Evolutionary conservation across 37 sponge, comb jelly and placozoan genomes (phyloP).

Genomic region (Sycon ciliatum): DNA sequence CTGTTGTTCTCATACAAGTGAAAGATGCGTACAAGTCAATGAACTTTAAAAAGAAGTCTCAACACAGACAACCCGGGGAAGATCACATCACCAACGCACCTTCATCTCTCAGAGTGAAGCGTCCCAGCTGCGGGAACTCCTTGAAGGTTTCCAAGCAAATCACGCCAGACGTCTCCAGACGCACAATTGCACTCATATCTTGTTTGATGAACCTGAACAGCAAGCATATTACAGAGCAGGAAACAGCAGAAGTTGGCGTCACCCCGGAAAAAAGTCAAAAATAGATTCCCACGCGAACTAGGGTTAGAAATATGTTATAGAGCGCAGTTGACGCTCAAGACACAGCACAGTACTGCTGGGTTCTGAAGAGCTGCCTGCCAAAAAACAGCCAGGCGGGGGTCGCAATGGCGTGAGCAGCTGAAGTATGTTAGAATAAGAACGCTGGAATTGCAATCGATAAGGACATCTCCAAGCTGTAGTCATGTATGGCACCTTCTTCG

Average conservation of each 20-base stretch:
- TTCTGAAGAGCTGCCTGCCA: too few species aligned
- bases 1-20: neutral
- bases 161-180: conserved; percentile 66
- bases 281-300: neutral
- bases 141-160: conserved; percentile 93
- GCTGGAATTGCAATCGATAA: too few species aligned
- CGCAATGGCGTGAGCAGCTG: too few species aligned
- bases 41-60: neutral
- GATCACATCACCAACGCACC: conserved; percentile 38
- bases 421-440: too few species aligned
- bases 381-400: too few species aligned
- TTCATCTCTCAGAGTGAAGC: conserved; percentile 95
- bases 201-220: conserved; percentile 79
- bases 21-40: neutral
- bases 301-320: neutral
- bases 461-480: too few species aligned
- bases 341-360: neutral
- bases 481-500: too few species aligned
- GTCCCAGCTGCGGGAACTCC: conserved; percentile 92
- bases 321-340: too few species aligned
- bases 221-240: neutral
- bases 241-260: neutral
- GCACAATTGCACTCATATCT: conserved; percentile 70
- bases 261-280: neutral
- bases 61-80: neutral